Conservation (phyloP, 2,113 vertebrate genomes). For the Ctenodactylus gundi region DNA sequence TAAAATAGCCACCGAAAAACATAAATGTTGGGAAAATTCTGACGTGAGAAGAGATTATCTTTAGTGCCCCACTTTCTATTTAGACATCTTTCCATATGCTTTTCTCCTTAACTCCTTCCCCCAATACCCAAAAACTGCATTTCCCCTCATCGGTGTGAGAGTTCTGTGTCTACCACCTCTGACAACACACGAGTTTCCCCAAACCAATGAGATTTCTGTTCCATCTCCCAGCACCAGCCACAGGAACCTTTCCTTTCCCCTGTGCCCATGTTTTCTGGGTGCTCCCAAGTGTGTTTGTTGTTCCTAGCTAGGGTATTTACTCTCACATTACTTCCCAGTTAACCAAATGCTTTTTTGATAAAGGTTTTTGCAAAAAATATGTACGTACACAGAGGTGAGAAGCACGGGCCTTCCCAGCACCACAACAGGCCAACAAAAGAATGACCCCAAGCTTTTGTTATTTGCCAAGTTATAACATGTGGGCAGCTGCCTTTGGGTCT, state of each 20-base stretch:
- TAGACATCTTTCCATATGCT: not conserved
- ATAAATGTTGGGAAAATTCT: not conserved
- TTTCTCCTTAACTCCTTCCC: not conserved
- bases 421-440: not conserved
- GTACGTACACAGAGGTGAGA: not conserved
- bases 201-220: not conserved
- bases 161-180: not conserved
- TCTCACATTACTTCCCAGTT: not conserved
- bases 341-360: not conserved
- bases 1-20: not conserved
- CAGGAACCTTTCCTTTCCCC: not conserved
- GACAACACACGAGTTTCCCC: not conserved
- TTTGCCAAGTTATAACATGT: not conserved
- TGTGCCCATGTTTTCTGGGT: not conserved
- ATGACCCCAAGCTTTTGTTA: not conserved
- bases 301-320: not conserved
- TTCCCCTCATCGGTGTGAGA: not conserved
- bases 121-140: not conserved
- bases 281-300: not conserved
- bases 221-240: not conserved
- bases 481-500: not conserved
- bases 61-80: not conserved
- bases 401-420: not conserved
- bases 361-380: not conserved
- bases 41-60: not conserved